These are phyloP conservation scores for Cosmia trapezina DNA, from an alignment of 2,888 invertebrate genomes.

Conservation along the genomic window DNA sequence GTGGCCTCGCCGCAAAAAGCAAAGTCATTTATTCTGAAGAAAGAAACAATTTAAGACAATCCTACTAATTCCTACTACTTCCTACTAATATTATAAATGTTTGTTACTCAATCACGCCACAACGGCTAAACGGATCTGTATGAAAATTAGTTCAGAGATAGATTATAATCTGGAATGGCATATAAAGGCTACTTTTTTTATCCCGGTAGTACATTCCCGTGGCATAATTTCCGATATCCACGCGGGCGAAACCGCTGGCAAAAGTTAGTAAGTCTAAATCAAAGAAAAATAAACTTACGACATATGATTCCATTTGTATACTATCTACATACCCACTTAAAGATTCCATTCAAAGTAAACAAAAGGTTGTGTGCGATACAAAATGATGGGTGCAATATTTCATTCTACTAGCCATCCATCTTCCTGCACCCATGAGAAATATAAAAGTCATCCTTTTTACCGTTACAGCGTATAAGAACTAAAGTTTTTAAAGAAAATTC, in stretches of 20 bases:
- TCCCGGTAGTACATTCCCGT: too few species aligned
- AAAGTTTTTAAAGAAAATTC: neutral
- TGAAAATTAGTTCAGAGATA: too few species aligned
- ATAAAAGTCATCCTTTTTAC: neutral
- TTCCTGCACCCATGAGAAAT: conserved; percentile 17
- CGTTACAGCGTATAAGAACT: neutral
- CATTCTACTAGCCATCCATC: neutral
- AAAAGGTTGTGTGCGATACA: conserved; percentile 1
- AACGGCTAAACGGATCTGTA: too few species aligned
- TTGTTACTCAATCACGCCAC: too few species aligned
- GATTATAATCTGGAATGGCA: too few species aligned
- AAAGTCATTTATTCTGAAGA: conserved; percentile 25
- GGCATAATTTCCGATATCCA: too few species aligned
- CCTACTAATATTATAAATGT: too few species aligned
- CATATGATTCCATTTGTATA: too few species aligned
- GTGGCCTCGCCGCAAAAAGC: conserved; percentile 27
- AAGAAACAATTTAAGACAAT: conserved; percentile 26
- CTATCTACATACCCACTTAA: neutral
- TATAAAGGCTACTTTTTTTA: too few species aligned
- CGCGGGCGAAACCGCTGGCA: too few species aligned
- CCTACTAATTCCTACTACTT: too few species aligned
- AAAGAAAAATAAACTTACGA: neutral
- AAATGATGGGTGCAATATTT: conserved; percentile 5
- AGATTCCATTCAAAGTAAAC: neutral
- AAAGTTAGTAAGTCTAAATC: neutral